Percentiles rank a stretch among this genome's conserved stretches.
Evolutionary conservation across 2,888 invertebrate species (phyloP).

Genomic region (Sinotaia quadrata): DNA sequence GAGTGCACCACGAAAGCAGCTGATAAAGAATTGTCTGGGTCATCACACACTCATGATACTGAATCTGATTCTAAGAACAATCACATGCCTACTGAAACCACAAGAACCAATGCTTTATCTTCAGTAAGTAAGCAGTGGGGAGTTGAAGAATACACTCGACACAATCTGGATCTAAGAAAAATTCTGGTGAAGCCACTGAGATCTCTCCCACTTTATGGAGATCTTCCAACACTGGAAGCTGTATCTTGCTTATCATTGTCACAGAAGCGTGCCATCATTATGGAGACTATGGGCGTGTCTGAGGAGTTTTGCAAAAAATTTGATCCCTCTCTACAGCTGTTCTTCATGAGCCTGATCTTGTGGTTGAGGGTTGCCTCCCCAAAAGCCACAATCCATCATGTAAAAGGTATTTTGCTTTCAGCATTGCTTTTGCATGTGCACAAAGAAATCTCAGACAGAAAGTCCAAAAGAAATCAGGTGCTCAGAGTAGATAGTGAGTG

Average conservation of each 20-base stretch:
- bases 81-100: background rate
- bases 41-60: background rate
- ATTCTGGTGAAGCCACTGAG: conserved; percentile 38
- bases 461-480: no score
- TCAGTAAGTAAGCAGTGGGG: background rate
- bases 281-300: conserved; percentile 16
- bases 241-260: conserved; percentile 27
- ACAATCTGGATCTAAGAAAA: conserved; percentile 47
- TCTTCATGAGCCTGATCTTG: conserved; percentile 26
- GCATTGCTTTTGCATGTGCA: conserved; percentile 35
- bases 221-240: conserved; percentile 38
- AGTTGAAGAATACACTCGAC: conserved; percentile 57
- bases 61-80: background rate
- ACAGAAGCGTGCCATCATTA: conserved; percentile 26
- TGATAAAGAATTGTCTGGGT: background rate
- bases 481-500: background rate
- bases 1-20: background rate
- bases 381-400: conserved; percentile 30
- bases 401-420: conserved; percentile 42
- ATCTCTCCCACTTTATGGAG: conserved; percentile 31
- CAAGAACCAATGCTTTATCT: no score
- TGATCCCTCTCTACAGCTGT: conserved; percentile 30
- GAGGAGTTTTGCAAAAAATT: conserved; percentile 19
- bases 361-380: conserved; percentile 36
- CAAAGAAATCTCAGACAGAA: conserved; percentile 11